A percentile compares a stretch with the other conserved stretches of the same genome.
Conservation (phyloP, 2,113 vertebrate species). For the Sinocyclocheilus rhinocerous region DNA sequence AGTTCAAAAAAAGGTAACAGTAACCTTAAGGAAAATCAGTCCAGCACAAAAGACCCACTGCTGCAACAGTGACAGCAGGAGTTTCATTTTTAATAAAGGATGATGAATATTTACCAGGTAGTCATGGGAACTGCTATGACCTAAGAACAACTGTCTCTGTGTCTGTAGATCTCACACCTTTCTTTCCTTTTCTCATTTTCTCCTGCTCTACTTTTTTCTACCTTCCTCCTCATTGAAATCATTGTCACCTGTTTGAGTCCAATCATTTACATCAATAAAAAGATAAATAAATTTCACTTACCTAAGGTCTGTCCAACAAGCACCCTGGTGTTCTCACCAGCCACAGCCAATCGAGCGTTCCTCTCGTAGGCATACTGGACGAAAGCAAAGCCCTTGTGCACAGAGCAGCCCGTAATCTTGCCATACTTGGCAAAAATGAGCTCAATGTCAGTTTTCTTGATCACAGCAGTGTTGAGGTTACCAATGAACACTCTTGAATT, state of each 20-base stretch:
- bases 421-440: constrained; percentile 97
- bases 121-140: neutral
- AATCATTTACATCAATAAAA: neutral
- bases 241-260: neutral
- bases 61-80: constrained; percentile 35
- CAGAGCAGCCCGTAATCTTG: constrained; percentile 94
- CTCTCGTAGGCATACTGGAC: constrained; percentile 95
- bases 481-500: constrained; percentile 97
- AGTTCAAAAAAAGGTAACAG: neutral
- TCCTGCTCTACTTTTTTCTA: neutral
- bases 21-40: constrained; percentile 11
- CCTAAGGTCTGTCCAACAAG: constrained; percentile 92
- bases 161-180: neutral
- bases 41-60: constrained; percentile 64
- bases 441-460: constrained; percentile 94
- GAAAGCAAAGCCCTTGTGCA: constrained; percentile 95
- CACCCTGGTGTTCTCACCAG: constrained; percentile 88
- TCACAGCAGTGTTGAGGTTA: constrained; percentile 94
- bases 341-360: constrained; percentile 87
- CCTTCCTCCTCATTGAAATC: neutral
- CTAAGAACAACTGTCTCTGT: neutral
- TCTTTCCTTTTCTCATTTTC: constrained; percentile 17
- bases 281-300: constrained; percentile 59
- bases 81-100: constrained; percentile 61
- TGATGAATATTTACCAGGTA: constrained; percentile 27